Conservation (phyloP, 2,113 vertebrate species). For the Sardina pilchardus region DNA sequence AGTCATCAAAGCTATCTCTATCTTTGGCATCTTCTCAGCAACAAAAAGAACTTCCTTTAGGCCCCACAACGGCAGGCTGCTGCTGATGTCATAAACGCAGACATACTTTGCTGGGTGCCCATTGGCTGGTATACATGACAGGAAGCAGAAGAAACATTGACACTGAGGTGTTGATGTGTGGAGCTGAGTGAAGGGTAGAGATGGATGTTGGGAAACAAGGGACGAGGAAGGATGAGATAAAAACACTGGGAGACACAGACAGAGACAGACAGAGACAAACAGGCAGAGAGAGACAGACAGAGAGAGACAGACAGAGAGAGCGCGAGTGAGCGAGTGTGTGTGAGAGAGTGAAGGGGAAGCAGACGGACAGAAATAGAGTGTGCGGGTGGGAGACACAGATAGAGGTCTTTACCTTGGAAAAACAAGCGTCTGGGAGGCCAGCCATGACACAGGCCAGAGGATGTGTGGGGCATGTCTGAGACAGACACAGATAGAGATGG, state of each 20-base stretch:
- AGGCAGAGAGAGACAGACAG: not conserved
- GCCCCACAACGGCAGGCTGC: not conserved
- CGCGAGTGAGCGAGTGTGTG: no score
- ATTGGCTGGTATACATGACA: not conserved
- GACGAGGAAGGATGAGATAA: not conserved
- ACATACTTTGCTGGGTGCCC: not conserved
- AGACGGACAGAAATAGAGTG: not conserved
- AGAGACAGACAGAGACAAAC: not conserved
- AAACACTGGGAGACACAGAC: not conserved
- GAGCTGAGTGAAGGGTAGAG: not conserved
- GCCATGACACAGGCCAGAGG: not conserved
- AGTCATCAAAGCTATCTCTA: not conserved
- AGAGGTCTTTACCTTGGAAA: not conserved
- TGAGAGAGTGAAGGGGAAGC: not conserved
- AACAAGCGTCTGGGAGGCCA: not conserved
- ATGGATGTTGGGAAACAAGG: not conserved
- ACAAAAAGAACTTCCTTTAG: not conserved
- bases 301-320: not conserved
- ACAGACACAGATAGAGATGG: not conserved
- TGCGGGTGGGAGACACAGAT: not conserved
- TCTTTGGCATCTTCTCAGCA: not conserved
- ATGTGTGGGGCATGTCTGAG: slow-evolving; percentile 1
- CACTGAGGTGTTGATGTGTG: not conserved
- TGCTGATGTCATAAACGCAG: not conserved
- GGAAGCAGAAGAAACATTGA: not conserved